Percentiles rank a stretch among this genome's conserved stretches.
phyloP scores from a whole-genome alignment of 2,797 vertebrate genomes.

The Fratercula arctica region DNA sequence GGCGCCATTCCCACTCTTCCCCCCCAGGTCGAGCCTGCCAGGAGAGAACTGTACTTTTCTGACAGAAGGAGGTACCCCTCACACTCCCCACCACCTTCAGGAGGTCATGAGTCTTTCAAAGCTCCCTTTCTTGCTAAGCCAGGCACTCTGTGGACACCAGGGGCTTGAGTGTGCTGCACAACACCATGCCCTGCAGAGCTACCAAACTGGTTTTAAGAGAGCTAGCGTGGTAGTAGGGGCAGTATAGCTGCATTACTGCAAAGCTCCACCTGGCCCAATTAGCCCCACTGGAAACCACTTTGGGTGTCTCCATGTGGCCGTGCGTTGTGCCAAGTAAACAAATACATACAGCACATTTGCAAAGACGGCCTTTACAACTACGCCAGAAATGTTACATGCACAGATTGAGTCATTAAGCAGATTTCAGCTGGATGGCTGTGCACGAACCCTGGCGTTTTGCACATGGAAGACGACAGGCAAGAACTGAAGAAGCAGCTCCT shows the following conservation, averaged over 20 bases:
- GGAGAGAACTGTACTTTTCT: not conserved
- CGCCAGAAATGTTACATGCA: not conserved
- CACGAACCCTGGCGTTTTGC: not conserved
- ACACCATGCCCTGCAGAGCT: not conserved
- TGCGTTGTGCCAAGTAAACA: not conserved
- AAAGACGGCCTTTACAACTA: not conserved
- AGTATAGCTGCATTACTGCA: not conserved
- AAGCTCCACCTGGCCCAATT: not conserved
- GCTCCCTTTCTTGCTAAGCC: not conserved
- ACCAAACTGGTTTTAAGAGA: not conserved
- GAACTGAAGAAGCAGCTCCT: not conserved
- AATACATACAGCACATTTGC: not conserved
- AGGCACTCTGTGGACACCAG: not conserved
- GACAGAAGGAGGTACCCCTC: not conserved
- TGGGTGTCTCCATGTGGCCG: not conserved
- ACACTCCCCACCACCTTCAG: not conserved
- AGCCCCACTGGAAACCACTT: not conserved
- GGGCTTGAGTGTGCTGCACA: not conserved
- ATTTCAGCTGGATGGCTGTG: not conserved
- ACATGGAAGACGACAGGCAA: not conserved
- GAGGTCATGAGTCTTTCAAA: not conserved
- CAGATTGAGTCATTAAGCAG: slow-evolving; percentile 13
- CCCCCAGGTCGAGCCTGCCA: not conserved
- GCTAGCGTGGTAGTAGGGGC: not conserved
- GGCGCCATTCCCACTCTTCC: not conserved